These are phyloP conservation scores for Hoplostethus mediterraneus DNA, from an alignment of 2,797 vertebrate species.

Conservation along the genomic window DNA sequence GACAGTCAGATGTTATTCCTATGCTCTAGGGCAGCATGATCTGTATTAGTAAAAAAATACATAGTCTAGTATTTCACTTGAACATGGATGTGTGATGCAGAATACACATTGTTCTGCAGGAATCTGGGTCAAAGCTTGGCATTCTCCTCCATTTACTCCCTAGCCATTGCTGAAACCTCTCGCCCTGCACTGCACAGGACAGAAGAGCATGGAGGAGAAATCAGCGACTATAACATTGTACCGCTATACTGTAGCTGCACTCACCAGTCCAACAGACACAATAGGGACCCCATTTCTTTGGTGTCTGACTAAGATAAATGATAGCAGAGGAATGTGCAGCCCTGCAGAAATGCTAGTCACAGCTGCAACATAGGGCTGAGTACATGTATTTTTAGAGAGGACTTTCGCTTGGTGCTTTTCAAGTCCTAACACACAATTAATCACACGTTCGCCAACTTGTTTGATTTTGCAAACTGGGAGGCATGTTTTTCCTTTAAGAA, in stretches of 20 bases:
- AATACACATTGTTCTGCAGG: not conserved
- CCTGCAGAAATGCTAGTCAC: constrained; percentile 65
- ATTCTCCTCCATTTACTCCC: constrained; percentile 10
- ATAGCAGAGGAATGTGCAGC: constrained; percentile 72
- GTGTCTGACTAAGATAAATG: constrained; percentile 89
- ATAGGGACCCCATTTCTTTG: constrained; percentile 80
- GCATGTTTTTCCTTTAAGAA: constrained; percentile 38
- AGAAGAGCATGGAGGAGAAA: not conserved
- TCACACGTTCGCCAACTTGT: constrained; percentile 70
- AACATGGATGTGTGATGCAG: not conserved
- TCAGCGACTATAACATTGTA: not conserved
- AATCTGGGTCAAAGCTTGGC: constrained; percentile 4
- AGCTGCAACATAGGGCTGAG: constrained; percentile 79
- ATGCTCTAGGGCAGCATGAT: not conserved
- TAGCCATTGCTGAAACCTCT: not conserved
- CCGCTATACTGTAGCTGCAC: constrained; percentile 48
- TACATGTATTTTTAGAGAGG: constrained; percentile 76
- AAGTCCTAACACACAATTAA: constrained; percentile 76
- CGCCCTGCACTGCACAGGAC: not conserved
- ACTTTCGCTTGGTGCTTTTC: constrained; percentile 42
- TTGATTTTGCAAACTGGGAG: constrained; percentile 50
- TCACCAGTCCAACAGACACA: constrained; percentile 74
- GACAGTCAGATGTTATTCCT: not conserved
- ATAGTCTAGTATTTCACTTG: not conserved
- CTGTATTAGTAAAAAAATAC: no score